phyloP scores from a whole-genome alignment of 2,797 vertebrate genomes.

The Selene dorsalis region DNA sequence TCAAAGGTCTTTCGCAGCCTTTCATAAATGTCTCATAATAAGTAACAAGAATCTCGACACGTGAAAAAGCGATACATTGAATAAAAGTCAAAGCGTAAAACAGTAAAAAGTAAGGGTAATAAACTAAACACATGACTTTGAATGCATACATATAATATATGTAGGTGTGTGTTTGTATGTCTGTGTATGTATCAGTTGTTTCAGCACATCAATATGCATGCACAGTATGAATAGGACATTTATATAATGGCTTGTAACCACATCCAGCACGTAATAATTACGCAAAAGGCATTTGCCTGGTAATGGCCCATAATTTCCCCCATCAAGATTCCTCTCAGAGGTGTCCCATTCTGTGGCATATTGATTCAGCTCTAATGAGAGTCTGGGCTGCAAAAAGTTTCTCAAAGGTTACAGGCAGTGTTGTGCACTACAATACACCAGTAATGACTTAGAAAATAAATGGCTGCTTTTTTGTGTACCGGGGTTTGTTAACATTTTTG shows the following conservation, averaged over 20 bases:
- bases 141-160: too few relatives aligned
- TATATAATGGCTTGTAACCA: conserved; percentile 65
- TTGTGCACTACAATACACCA: conserved; percentile 35
- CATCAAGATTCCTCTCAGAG: conserved; percentile 67
- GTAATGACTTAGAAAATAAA: conserved; percentile 26
- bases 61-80: too few relatives aligned
- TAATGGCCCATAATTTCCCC: conserved; percentile 72
- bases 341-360: conserved; percentile 62
- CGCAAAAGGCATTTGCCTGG: conserved; percentile 62
- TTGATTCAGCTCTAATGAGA: conserved; percentile 69
- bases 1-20: background rate
- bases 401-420: conserved; percentile 56
- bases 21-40: background rate
- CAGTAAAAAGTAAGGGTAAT: too few relatives aligned
- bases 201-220: conserved; percentile 60
- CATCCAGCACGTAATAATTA: conserved; percentile 62
- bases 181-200: background rate
- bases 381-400: conserved; percentile 55
- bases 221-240: conserved; percentile 45
- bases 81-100: too few relatives aligned
- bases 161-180: background rate
- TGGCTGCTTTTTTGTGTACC: background rate
- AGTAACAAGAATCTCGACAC: too few relatives aligned
- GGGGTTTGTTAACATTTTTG: conserved; percentile 4
- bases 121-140: background rate